Evolutionary conservation across 2,797 vertebrate species (phyloP), one percentile per base, ranked within the genome.

Genomic region (Cirrhinus mrigala): DNA sequence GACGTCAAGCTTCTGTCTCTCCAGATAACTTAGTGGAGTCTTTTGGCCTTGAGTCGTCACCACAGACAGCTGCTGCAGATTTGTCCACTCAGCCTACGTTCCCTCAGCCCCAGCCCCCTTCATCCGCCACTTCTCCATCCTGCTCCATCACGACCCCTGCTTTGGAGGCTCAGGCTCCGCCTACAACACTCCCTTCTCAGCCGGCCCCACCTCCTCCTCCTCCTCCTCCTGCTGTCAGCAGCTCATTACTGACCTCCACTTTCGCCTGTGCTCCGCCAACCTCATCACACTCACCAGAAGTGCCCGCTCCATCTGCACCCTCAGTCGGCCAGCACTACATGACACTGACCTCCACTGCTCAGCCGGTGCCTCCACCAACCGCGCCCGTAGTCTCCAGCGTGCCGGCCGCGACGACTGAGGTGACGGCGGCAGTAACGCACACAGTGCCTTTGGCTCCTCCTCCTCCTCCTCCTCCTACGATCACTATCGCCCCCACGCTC

Each of bases 401-500:
- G 0, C 68, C 92, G 0, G 88, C 85, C 87, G 15, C 85, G 70
- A 87, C 92, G 69, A 69, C 95, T 78, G 94, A 95, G 85, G 89
- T 94, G 88, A 88, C 95, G 89, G 93, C 96, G 60, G 87, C 94
- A 54, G 89, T 94, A 75, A 94, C 95, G 85, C 96, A 95, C 94
- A 94, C 93, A 27, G 94, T 97, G 94, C 96, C 97, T 94, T 96
- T 97, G 85, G 95, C 94, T 60, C 92, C 96, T 70, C 92, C 95
- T 60, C 92, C 96, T 70, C 92, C 95, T 60, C 94, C 95, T 88
- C 96, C 95, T 87, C 96, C 97, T 73, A 96, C 97, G 3, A 95
- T 96, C 89, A 97, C 96, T 56, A 95, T 97, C 85, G 95, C 97
- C 62, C 96, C 97, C 6, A 96, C 96, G 60, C 96, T 96, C 78